Conservation (phyloP, 2,888 invertebrate species). For the Microplitis manilae region DNA sequence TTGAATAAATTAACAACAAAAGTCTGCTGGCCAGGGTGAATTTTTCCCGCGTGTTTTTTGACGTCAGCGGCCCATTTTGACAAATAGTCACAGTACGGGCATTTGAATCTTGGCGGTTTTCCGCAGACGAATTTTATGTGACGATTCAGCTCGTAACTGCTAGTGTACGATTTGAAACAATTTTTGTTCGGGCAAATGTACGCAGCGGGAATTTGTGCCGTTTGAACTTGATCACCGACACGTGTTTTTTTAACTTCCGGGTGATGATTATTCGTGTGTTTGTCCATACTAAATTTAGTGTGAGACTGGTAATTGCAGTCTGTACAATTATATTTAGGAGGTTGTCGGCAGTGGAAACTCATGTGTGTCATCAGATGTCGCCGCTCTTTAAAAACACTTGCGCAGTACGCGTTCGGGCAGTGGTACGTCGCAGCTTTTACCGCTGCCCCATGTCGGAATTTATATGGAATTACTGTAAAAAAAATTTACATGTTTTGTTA, state of each 20-base stretch:
- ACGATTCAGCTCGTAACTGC: constrained; percentile 64
- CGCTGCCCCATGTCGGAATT: not conserved
- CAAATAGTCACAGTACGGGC: constrained; percentile 66
- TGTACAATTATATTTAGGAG: not conserved
- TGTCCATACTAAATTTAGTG: not conserved
- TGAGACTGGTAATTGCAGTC: not conserved
- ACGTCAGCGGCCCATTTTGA: constrained; percentile 67
- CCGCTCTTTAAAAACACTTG: not conserved
- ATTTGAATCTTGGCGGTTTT: constrained; percentile 65
- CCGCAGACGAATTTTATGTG: constrained; percentile 68
- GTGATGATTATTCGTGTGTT: constrained; percentile 58
- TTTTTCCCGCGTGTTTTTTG: constrained; percentile 63
- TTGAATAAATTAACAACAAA: not conserved
- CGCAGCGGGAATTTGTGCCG: constrained; percentile 61
- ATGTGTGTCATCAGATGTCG: not conserved
- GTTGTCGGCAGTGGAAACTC: not conserved
- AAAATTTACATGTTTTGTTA: too few relatives aligned
- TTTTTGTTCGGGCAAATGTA: not conserved
- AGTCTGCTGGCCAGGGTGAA: constrained; percentile 54
- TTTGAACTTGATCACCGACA: constrained; percentile 1
- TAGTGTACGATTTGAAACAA: not conserved
- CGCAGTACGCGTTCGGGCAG: not conserved
- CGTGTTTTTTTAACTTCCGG: constrained; percentile 43
- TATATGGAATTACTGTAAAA: too few relatives aligned
- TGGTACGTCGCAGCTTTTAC: not conserved